Base-by-base conservation (phyloP, 2,888 invertebrate species). In the Gymnoscelis rufifasciata region DNA sequence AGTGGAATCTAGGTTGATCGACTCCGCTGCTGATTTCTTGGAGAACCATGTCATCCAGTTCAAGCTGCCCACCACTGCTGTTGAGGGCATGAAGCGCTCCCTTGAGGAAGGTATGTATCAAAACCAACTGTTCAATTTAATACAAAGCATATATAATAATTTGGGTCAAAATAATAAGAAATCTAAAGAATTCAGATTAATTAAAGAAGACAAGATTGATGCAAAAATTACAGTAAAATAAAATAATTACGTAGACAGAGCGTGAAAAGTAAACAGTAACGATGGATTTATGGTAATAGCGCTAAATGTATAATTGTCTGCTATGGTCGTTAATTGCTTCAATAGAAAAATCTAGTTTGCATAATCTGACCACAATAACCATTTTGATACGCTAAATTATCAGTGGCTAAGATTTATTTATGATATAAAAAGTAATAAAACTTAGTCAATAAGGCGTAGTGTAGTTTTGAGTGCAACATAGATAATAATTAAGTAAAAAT, bases 1-100 rank as follows among this genome's bases (percentile, higher is more conserved):
- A 59, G 88, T 94, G n/a, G 93, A 94, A 65, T 89, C 91, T 12
- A 90, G 94, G 54, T 88, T 95, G 52, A 88, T 94, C 45, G 94
- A 95, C 67, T 91, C 92, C 54, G 90, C 94, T 42, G 92, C 93
- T 57, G 91, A 93, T 59, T 94, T 95, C 89, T 84, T 95, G 60
- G 92, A 93, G 62, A 92, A 93, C 54, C 95, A 95, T 76, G 94
- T 94, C 24, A 90, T 95, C 57, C 95, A 95, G 77, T 92, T 95
- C 72, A 93, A 93, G 71, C 87, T 95, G 33, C 95, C 95, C 26
- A 91, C 92, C 51, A 91, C 92, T 30, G 90, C 93, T 46, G 90
- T 94, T 60, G 90, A 92, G 59, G 94, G 94, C 70, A 91, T 95
- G 88, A 92, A 93, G 73, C 91, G 93, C 52, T 93, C 94, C 24